Evolutionary conservation across 2,797 vertebrate species (phyloP), one percentile per base, ranked within the genome.

Genomic region (Hozukius guyotensis): DNA sequence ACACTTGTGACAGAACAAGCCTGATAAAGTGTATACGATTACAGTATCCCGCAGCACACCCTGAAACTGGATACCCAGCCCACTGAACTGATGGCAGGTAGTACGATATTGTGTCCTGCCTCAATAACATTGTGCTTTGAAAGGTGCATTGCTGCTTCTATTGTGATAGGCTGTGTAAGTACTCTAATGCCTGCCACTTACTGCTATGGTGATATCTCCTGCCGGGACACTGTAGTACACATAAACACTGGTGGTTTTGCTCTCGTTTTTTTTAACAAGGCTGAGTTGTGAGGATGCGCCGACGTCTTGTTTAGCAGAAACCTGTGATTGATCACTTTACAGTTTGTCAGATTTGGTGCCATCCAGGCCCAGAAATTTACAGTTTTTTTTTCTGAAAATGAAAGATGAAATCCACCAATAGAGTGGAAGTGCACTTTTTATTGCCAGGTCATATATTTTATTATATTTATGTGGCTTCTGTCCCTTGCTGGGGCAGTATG

Each of bases 151-250:
- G 89, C 86, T 87, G 79, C 86, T 80, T 73, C 91, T 66, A 88
- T 95, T 95, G 91, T 92, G 87, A 82, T 82, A 46, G 75, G 72
- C 86, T 84, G 82, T 94, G 94, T 95, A 95, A 96, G 92, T 94
- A 93, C 94, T 94, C 85, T 90, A 85, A 90, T 91, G 88, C 80
- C 74, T 75, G 78, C 89, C 94, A 91, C 91, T 93, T 92, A 91
- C 88, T 89, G 89, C 88, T 87, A 74, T 82, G 82, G 75, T 85
- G 82, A 85, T 85, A 76, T 89, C 75, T 83, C 79, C 86, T 79
- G 85, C 82, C 79, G 84, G 82, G 86, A 88, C 88, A 80, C 57
- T 72, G 56, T 65, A 22, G 69, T 52, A 72, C 77, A 20, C 49
- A 80, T 67, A 64, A 82, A 83, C 83, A 77, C 55, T 4, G 52